Evolutionary conservation across 2,888 invertebrate genomes (phyloP), one percentile per base, ranked within the genome.

Genomic region (Mythimna impura): DNA sequence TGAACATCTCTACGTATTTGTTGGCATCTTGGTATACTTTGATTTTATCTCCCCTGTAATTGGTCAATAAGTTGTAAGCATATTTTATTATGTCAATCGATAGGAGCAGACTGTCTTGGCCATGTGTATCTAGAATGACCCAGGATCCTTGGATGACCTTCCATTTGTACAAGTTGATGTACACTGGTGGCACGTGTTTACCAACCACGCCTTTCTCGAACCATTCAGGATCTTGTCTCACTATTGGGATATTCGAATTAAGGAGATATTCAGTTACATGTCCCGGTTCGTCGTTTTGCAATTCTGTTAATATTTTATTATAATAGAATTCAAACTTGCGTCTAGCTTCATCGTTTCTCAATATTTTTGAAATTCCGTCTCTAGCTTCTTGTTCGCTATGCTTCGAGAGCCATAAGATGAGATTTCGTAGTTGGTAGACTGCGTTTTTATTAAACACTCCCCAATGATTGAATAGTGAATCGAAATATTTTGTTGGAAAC

Each of bases 61-160:
- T 89, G 10, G 87, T 89, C 0, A 92, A 67, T 36, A 92, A 83
- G 72, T 91, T 90, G 69, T 82, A 88, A 4, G 87, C 90, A 67
- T 92, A 92, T 76, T 85, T 89, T 12, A 90, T 73, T 20, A 92
- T 89, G 30, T 90, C 89, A 14, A 88, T 78, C 0, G 90, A 88
- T 20, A 89, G 40, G 20, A 88, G 61, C 34, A 87, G 7, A 43
- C 66, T 65, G 22, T 76, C 73, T n/a, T 30, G 2, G 12, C 36
- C 10, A 10, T 34, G 17, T 22, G 14, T 47, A 3, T 65, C 68
- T 40, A 40, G 22, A 30, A 70, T 43, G 7, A 52, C 65, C 71
- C 64, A 61, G 10, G 75, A 72, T 20, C 76, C 75, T 57, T 66
- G 43, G 14, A 78, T 60, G 2, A 63, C 47, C 17, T 76, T 65